Evolutionary conservation across 2,888 invertebrate species (phyloP).

Genomic region (Chelonus formosanus): DNA sequence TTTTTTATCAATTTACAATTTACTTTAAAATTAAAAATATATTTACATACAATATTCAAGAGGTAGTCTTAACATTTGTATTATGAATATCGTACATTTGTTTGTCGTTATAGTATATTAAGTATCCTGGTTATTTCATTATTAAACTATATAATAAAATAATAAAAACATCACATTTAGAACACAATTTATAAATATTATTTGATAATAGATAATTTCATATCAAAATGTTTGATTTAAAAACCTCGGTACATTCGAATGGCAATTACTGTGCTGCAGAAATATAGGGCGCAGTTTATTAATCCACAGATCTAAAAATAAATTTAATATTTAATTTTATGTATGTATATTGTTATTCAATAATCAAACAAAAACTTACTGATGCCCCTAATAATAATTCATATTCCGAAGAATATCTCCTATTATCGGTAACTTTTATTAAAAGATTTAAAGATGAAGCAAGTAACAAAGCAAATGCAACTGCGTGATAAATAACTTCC

Average conservation of each 20-base stretch:
- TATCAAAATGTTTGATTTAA: background rate
- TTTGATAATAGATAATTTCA: no score
- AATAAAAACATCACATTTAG: no score
- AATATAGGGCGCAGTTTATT: constrained; percentile 16
- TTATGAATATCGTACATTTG: no score
- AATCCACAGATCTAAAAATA: constrained; percentile 17
- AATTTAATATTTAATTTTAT: no score
- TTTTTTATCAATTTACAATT: no score
- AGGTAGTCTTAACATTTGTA: no score
- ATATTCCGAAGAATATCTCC: constrained; percentile 60
- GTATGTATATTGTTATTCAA: background rate
- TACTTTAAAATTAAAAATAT: no score
- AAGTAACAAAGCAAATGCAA: constrained; percentile 78
- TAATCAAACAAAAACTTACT: constrained; percentile 67
- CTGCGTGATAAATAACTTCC: constrained; percentile 84
- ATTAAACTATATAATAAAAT: no score
- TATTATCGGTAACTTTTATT: constrained; percentile 69
- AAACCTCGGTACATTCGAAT: constrained; percentile 15
- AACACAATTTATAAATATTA: no score
- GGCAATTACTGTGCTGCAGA: constrained; percentile 17
- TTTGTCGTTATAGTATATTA: no score
- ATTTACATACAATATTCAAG: no score
- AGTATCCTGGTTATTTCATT: no score
- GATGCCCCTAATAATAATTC: constrained; percentile 78
- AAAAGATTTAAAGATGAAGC: constrained; percentile 76